Base-by-base conservation (phyloP, 2,797 vertebrate species). In the Adrianichthys oophorus region DNA sequence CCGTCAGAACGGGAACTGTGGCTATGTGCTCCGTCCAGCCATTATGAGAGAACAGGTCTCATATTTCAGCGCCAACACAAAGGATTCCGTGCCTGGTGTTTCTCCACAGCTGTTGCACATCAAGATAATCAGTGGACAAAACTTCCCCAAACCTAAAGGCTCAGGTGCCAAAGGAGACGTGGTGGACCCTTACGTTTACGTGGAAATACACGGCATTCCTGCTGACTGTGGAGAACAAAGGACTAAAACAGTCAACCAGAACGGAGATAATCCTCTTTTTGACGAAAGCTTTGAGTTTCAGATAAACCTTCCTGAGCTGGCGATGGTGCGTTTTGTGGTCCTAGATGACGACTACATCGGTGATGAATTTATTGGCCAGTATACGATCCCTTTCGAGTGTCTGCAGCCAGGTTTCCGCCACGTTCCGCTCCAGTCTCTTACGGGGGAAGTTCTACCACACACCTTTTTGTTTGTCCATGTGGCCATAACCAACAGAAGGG, bases 221-320 rank as follows among this genome's bases (percentile, higher is more conserved):
- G 96, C 98, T 0, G 98, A 99, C 80, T 99, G 98, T 32, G 96
- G 95, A 0, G 98, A 98, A 44, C 96, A 97, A 87, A 95, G 95
- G 91, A 98, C 98, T 74, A 98, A 95, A 93, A 99, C 97, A 0
- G 92, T 98, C 78, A 90, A 95, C 78, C 98, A 99, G 85, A 98
- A 98, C 0, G 98, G 96, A 29, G 97, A 98, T 59, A 95, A 96
- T 62, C 98, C 98, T 43, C 92, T 98, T 71, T 99, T 99, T 71
- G 98, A 98, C 32, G 97, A 99, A 82, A 99, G 98, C 83, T 99
- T 98, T 82, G 98, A 99, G 87, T 99, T 98, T 72, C 97, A 99
- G 65, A 95, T 99, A 76, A 98, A 98, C 79, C 94, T 99, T 10
- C 98, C 98, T 0, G 98, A 99, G 70, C 90, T 99, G 12, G 96